A percentile compares a stretch with the other conserved stretches of the same genome.
phyloP scores from a whole-genome alignment of 2,113 vertebrate genomes.

The Furnarius figulus region DNA sequence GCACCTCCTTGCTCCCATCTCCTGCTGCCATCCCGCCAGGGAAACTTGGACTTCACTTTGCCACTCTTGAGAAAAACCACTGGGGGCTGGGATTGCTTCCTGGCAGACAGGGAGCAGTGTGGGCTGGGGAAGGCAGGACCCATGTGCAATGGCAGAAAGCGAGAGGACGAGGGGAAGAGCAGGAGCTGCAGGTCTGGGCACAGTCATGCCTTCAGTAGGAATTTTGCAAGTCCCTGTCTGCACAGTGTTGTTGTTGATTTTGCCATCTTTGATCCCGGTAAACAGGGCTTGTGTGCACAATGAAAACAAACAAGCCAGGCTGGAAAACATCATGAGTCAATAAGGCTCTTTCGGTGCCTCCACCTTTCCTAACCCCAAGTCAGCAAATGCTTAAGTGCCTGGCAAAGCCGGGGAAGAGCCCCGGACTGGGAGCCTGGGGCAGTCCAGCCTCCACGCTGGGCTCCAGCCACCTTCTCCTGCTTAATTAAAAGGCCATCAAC shows the following conservation, averaged over 20 bases:
- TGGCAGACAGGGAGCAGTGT: not conserved
- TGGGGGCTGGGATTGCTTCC: not conserved
- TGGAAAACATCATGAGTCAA: slow-evolving; percentile 64
- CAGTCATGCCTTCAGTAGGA: slow-evolving; percentile 32
- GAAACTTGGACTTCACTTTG: not conserved
- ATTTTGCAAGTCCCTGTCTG: slow-evolving; percentile 66
- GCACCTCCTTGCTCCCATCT: not conserved
- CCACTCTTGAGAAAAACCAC: not conserved
- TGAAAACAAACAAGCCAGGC: slow-evolving; percentile 65
- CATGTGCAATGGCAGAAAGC: not conserved
- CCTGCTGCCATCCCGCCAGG: not conserved
- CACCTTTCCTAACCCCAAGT: slow-evolving; percentile 31
- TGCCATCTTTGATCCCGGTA: slow-evolving; percentile 59
- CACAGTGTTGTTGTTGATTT: slow-evolving; percentile 44
- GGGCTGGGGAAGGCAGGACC: not conserved
- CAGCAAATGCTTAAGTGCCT: slow-evolving; percentile 27
- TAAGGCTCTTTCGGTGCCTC: not conserved
- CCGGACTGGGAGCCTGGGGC: not conserved
- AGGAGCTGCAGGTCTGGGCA: slow-evolving; percentile 58
- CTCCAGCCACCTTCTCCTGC: not conserved
- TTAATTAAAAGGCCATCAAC: not conserved
- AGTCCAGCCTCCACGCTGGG: not conserved
- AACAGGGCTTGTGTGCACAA: slow-evolving; percentile 31
- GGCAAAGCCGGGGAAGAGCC: not conserved
- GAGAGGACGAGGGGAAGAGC: not conserved